Evolutionary conservation across 2,888 invertebrate genomes (phyloP).

Genomic region (Flexamia atlantica): DNA sequence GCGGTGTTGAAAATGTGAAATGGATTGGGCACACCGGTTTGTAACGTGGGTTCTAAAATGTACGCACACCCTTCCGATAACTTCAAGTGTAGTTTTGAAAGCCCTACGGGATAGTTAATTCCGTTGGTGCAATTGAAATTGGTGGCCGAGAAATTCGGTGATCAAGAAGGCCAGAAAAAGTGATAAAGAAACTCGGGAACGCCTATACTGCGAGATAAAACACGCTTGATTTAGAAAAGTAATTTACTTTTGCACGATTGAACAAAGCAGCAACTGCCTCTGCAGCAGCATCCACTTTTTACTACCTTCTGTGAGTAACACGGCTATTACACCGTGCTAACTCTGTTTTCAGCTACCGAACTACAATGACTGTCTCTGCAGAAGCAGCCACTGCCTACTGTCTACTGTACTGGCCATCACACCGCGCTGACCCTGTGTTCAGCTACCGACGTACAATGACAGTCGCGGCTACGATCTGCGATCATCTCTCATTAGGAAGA

Average conservation of each 20-base stretch:
- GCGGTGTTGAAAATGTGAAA: constrained; percentile 1
- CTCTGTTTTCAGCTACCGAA: constrained; percentile 29
- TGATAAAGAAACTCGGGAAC: too few relatives aligned
- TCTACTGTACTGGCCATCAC: constrained; percentile 36
- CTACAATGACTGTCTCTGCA: constrained; percentile 40
- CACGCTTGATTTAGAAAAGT: too few relatives aligned
- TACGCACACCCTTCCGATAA: background rate
- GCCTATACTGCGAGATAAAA: too few relatives aligned
- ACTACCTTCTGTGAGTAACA: too few relatives aligned
- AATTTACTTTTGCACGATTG: too few relatives aligned
- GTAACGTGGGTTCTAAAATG: background rate
- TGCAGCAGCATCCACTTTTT: constrained; percentile 60
- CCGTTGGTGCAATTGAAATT: too few relatives aligned
- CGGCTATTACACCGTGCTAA: background rate
- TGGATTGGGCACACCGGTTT: constrained; percentile 31
- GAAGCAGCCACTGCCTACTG: constrained; percentile 59
- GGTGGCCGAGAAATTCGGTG: too few relatives aligned
- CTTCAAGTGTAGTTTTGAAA: too few relatives aligned
- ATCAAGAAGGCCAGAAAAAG: too few relatives aligned
- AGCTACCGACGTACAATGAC: constrained; percentile 3
- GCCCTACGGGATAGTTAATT: too few relatives aligned
- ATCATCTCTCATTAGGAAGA: constrained; percentile 48
- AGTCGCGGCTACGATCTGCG: background rate
- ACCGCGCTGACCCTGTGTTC: constrained; percentile 36
- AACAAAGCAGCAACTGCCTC: constrained; percentile 44